phyloP scores from a whole-genome alignment of 2,888 invertebrate species.

The Cacoxenus indagator region DNA sequence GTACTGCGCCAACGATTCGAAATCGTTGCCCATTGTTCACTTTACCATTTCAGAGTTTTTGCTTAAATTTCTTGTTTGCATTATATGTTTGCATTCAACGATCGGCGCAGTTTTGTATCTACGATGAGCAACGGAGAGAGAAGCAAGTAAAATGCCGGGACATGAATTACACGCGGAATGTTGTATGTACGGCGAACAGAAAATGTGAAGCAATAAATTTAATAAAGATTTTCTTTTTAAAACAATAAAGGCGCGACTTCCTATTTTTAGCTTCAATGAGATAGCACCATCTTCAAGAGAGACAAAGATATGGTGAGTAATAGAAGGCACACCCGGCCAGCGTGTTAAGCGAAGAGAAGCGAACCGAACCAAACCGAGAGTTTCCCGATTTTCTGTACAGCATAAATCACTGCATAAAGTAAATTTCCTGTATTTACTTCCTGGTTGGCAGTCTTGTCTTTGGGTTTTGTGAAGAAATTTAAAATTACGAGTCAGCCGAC shows the following conservation, averaged over 20 bases:
- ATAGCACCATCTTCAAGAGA: background rate
- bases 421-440: no score
- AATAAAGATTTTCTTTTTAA: background rate
- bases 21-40: background rate
- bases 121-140: no score
- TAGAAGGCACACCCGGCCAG: background rate
- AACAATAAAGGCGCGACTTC: conserved; percentile 15
- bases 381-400: no score
- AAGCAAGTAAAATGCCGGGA: background rate
- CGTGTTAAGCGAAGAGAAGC: no score
- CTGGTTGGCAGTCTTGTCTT: no score
- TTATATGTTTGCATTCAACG: background rate
- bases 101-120: background rate
- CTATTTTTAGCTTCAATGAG: background rate
- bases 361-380: no score
- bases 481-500: no score
- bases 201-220: background rate
- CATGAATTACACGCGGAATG: conserved; percentile 5
- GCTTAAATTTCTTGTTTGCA: background rate
- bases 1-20: background rate
- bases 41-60: background rate
- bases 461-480: no score
- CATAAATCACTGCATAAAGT: no score
- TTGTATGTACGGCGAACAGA: background rate
- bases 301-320: background rate